Percentiles rank a stretch among this genome's conserved stretches.
Conservation (phyloP, 2,888 invertebrate species). For the Stegophylla sp. region DNA sequence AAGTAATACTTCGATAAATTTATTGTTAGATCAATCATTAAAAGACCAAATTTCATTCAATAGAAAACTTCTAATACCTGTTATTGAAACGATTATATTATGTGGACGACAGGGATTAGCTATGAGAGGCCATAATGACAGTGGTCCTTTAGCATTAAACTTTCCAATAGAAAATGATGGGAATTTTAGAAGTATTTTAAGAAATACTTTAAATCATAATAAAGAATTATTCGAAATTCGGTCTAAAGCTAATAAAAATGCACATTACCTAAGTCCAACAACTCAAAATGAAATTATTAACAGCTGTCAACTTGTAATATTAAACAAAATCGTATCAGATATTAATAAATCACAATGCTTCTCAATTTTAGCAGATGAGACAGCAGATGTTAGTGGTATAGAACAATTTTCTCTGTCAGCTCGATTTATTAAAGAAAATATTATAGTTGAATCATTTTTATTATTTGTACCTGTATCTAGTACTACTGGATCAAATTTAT, state of each 20-base stretch:
- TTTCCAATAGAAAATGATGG: slow-evolving; percentile 42
- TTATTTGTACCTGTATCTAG: slow-evolving; percentile 9
- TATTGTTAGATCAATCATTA: slow-evolving; percentile 61
- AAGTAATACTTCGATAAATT: slow-evolving; percentile 19
- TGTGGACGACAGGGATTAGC: slow-evolving; percentile 56
- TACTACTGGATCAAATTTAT: slow-evolving; percentile 13
- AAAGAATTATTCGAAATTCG: slow-evolving; percentile 11
- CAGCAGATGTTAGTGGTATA: slow-evolving; percentile 62
- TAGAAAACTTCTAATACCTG: slow-evolving; percentile 5
- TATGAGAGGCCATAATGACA: slow-evolving; percentile 37
- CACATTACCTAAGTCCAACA: slow-evolving; percentile 62
- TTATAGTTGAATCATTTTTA: slow-evolving; percentile 60
- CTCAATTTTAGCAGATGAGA: slow-evolving; percentile 60
- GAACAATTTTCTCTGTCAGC: slow-evolving; percentile 57
- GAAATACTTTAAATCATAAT: slow-evolving; percentile 16
- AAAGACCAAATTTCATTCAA: slow-evolving; percentile 3
- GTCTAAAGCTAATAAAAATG: slow-evolving; percentile 60
- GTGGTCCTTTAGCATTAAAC: slow-evolving; percentile 34
- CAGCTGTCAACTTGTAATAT: slow-evolving; percentile 61
- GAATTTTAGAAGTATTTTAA: slow-evolving; percentile 45
- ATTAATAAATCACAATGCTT: slow-evolving; percentile 61
- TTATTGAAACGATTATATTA: slow-evolving; percentile 14
- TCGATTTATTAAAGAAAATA: slow-evolving; percentile 60
- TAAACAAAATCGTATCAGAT: slow-evolving; percentile 60
- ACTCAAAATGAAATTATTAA: slow-evolving; percentile 63